Evolutionary conservation across 2,113 vertebrate genomes (phyloP), one percentile per base, ranked within the genome.

Genomic region (Odocoileus virginianus): DNA sequence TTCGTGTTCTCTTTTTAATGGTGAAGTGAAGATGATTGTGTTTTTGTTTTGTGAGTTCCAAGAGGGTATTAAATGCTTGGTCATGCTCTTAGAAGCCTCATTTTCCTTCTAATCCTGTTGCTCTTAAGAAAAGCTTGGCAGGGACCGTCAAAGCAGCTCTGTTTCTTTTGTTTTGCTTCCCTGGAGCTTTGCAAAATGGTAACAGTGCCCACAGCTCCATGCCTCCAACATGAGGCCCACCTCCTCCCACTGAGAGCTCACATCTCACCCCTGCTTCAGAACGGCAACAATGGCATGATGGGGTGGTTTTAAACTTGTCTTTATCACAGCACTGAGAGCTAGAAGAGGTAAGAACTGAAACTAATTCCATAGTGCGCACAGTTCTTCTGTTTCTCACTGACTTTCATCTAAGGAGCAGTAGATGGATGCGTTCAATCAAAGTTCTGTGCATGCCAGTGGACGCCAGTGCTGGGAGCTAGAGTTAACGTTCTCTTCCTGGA

Each of bases 121-220:
- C 40, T 91, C 54, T 78, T 85, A 43, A 14, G 87, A 91, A 58
- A 81, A 93, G 2, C 4, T 93, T 96, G 95, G 79, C 97, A 96
- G 61, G 64, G n/a, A 61, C 92, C 25, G 84, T 96, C 95, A 95
- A 96, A 89, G 83, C 23, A 2, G 3, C 33, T 54, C 57, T 6
- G 1, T 92, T 55, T 74, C 87, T 83, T 95, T 98, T 91, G 61
- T 95, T 95, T 88, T 3, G 2, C 47, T 88, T 96, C 94, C 95
- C 92, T 52, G 25, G 61, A 97, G 93, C 43, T 97, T 94, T 91
- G 74, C 76, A 94, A 83, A 90, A 93, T 36, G 88, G 74, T 87
- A 50, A 78, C 83, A 47, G 50, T 57, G 54, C 36, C 82, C 28
- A 74, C 0, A 0, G 12, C 14, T 71, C 81, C 30, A 6, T 23